These are phyloP conservation scores for Dermochelys coriacea DNA, from an alignment of 2,797 vertebrate species.

Conservation along the genomic window DNA sequence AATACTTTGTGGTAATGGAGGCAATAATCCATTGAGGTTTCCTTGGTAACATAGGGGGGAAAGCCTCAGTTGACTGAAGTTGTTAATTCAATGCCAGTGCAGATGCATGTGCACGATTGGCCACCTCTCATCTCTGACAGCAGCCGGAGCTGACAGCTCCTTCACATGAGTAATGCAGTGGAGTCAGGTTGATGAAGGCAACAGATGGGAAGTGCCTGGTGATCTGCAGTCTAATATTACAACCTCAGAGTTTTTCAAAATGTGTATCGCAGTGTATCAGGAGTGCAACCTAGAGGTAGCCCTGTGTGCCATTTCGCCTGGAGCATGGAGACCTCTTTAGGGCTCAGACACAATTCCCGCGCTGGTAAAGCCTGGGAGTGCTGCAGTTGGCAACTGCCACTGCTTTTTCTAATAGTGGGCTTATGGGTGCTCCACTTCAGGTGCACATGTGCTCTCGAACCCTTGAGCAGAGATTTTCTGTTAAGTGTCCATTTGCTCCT, in stretches of 20 bases:
- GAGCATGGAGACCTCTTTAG: not conserved
- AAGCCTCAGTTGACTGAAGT: not conserved
- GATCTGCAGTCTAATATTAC: not conserved
- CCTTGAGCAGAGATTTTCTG: no score
- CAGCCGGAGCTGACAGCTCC: not conserved
- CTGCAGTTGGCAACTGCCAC: not conserved
- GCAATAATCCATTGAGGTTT: not conserved
- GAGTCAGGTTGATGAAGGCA: not conserved
- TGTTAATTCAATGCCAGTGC: not conserved
- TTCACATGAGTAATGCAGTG: not conserved
- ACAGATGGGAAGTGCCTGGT: not conserved
- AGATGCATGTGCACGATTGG: not conserved
- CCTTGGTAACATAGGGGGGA: not conserved
- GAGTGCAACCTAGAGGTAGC: not conserved
- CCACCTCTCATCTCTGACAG: not conserved
- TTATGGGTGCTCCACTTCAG: not conserved
- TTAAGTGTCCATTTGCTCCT: no score
- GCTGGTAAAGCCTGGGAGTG: not conserved
- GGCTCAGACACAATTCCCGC: not conserved
- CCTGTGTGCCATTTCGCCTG: not conserved
- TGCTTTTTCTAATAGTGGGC: not conserved
- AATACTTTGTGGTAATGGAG: not conserved
- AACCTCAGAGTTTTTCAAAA: not conserved
- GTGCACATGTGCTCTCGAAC: not conserved
- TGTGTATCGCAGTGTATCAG: not conserved